Percentiles rank a stretch among this genome's conserved stretches.
These are phyloP conservation scores for Gadopsis bispinosus DNA, from an alignment of 2,797 vertebrate genomes.

Conservation along the genomic window DNA sequence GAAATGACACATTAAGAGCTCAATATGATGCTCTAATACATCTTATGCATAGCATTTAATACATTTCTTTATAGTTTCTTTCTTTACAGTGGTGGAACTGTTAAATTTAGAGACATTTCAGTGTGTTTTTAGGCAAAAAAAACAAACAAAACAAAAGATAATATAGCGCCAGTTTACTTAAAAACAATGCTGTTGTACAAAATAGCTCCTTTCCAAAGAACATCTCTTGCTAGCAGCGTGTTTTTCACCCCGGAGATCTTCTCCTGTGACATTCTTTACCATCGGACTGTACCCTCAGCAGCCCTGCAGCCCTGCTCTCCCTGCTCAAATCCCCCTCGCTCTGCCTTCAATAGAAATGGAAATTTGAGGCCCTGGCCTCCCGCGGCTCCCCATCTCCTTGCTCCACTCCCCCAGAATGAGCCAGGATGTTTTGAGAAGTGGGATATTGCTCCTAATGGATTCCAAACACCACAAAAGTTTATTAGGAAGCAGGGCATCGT, in stretches of 20 bases:
- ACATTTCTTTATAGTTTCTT: not conserved
- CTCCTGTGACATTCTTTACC: constrained; percentile 47
- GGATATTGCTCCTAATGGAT: constrained; percentile 88
- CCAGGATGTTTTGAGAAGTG: constrained; percentile 86
- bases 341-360: constrained; percentile 83
- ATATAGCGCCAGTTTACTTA: not conserved
- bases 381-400: constrained; percentile 49
- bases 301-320: constrained; percentile 45
- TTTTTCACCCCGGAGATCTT: not conserved
- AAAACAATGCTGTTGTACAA: constrained; percentile 5
- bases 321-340: constrained; percentile 58
- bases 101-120: constrained; percentile 11
- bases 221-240: constrained; percentile 14
- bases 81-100: constrained; percentile 10
- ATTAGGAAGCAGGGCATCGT: constrained; percentile 83
- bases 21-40: not conserved
- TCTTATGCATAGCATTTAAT: not conserved
- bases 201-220: constrained; percentile 1
- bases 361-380: constrained; percentile 77
- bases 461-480: constrained; percentile 88
- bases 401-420: constrained; percentile 70
- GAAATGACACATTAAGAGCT: not conserved
- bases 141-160: not conserved
- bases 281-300: constrained; percentile 43
- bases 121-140: not conserved